phyloP scores from a whole-genome alignment of 2,113 vertebrate genomes.

The Stigmatopora argus region DNA sequence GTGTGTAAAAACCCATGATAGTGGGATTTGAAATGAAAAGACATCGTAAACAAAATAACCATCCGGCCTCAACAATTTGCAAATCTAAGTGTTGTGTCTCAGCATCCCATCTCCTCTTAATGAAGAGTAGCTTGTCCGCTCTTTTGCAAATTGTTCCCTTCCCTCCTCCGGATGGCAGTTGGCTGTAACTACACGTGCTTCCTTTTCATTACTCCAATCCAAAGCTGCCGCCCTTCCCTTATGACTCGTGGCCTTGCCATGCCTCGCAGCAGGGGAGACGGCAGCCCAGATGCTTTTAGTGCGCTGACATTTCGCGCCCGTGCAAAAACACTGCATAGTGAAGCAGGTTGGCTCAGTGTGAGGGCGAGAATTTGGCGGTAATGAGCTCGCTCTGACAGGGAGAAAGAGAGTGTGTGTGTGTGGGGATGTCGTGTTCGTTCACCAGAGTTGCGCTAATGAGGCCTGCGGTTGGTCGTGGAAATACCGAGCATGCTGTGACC shows the following conservation, averaged over 20 bases:
- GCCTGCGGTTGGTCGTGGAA: constrained; percentile 30
- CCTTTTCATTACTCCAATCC: constrained; percentile 27
- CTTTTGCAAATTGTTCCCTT: constrained; percentile 10
- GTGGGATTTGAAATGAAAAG: not conserved
- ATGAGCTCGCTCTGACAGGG: constrained; percentile 64
- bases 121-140: constrained; percentile 34
- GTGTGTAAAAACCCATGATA: no score
- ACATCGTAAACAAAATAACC: not conserved
- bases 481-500: constrained; percentile 35
- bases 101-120: constrained; percentile 27
- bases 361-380: constrained; percentile 55
- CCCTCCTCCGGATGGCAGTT: constrained; percentile 17
- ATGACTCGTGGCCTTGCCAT: constrained; percentile 8
- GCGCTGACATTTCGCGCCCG: constrained; percentile 63
- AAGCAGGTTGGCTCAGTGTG: constrained; percentile 68
- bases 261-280: constrained; percentile 36
- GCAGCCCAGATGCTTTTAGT: constrained; percentile 60
- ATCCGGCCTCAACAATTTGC: not conserved
- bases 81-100: not conserved
- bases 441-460: constrained; percentile 52
- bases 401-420: constrained; percentile 36
- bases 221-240: constrained; percentile 9
- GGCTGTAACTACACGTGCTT: constrained; percentile 33
- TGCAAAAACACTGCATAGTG: constrained; percentile 60
- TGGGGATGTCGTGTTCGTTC: constrained; percentile 25